Conservation (phyloP, 1,140 invertebrate genomes). For the Helicoverpa armigera region DNA sequence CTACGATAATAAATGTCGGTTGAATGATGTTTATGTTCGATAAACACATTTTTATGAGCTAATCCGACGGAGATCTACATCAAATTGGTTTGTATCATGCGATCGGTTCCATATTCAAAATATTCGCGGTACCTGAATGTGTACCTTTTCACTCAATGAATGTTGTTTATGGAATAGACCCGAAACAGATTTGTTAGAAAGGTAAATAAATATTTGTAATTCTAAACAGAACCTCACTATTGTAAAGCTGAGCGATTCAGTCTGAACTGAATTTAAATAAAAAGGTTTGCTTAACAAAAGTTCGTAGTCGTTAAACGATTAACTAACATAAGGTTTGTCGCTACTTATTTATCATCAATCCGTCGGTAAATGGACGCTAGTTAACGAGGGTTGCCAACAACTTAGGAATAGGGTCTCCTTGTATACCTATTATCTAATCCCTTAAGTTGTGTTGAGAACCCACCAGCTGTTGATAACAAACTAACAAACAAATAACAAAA, state of each 20-base stretch:
- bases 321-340: too few relatives aligned
- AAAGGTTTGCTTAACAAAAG: neutral
- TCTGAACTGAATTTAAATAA: neutral
- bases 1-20: constrained; percentile 7
- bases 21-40: constrained; percentile 42
- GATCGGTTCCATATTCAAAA: constrained; percentile 14
- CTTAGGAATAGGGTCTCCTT: neutral
- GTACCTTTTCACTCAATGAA: constrained; percentile 1
- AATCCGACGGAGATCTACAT: constrained; percentile 36
- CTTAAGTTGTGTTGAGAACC: neutral
- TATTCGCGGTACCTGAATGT: constrained; percentile 23
- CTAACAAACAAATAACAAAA: too few relatives aligned
- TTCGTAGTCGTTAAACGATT: neutral
- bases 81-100: constrained; percentile 37
- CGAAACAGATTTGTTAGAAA: constrained; percentile 7
- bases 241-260: neutral
- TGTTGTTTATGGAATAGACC: constrained; percentile 11
- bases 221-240: neutral
- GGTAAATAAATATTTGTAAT: constrained; percentile 6
- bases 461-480: neutral
- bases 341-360: too few relatives aligned
- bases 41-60: constrained; percentile 40
- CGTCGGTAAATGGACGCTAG: too few relatives aligned
- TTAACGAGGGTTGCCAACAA: constrained; percentile 8
- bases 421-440: neutral